Conservation (phyloP, 2,888 invertebrate species). For the Serripes groenlandicus region DNA sequence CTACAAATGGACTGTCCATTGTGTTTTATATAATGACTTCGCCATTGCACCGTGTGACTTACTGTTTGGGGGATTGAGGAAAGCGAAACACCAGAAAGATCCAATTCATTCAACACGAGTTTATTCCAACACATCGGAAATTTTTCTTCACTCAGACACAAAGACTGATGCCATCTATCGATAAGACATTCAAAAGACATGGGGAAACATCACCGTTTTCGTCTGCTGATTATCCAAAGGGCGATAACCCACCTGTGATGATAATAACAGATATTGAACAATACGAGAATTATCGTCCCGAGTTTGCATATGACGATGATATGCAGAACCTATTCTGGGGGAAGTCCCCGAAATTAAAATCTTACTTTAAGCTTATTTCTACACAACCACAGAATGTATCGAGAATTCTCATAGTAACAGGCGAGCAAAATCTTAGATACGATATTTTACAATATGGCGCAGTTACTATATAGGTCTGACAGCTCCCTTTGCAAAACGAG, state of each 20-base stretch:
- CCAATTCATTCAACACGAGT: conserved; percentile 59
- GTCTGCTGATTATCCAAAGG: conserved; percentile 43
- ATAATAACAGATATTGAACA: conserved; percentile 82
- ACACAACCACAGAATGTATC: conserved; percentile 60
- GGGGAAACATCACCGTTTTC: conserved; percentile 29
- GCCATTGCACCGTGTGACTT: conserved; percentile 74
- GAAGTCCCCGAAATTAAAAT: conserved; percentile 41
- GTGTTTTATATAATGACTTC: conserved; percentile 82
- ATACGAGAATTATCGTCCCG: conserved; percentile 72
- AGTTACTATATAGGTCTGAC: not conserved
- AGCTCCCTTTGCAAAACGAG: not conserved
- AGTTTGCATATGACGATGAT: conserved; percentile 80
- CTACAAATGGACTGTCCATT: conserved; percentile 71
- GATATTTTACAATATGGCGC: not conserved
- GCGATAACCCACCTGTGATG: conserved; percentile 84
- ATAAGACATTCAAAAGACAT: conserved; percentile 59
- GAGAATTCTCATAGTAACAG: conserved; percentile 68
- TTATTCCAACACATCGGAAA: conserved; percentile 75
- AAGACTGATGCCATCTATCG: conserved; percentile 72
- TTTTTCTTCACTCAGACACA: conserved; percentile 71
- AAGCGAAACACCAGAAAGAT: conserved; percentile 60
- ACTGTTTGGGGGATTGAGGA: conserved; percentile 63
- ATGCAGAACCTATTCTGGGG: conserved; percentile 66
- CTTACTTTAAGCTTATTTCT: conserved; percentile 65
- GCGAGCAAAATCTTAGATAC: conserved; percentile 44